Percentiles rank a stretch among this genome's conserved stretches.
phyloP scores from a whole-genome alignment of 1,140 invertebrate species.

The Macrobrachium nipponense region DNA sequence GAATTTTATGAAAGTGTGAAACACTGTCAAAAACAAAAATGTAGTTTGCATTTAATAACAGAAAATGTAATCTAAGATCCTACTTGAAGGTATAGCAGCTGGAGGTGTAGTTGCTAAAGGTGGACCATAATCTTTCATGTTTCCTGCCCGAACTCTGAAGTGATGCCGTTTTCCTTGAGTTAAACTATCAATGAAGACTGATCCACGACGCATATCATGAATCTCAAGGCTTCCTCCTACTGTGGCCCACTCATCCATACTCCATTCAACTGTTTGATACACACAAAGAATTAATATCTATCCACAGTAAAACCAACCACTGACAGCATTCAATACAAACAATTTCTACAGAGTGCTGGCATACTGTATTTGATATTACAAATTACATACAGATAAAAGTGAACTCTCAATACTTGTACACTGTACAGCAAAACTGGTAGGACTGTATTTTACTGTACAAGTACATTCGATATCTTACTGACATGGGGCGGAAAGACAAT shows the following conservation, averaged over 20 bases:
- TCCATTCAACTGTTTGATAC: conserved; percentile 72
- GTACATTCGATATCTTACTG: no score
- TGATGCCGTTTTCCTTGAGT: conserved; percentile 86
- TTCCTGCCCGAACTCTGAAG: conserved; percentile 83
- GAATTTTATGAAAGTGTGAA: no score
- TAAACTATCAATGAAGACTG: conserved; percentile 68
- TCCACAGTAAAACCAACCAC: not conserved
- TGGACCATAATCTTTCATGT: conserved; percentile 91
- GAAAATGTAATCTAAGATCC: conserved; percentile 69
- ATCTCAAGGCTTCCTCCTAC: conserved; percentile 81
- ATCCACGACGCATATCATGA: conserved; percentile 74
- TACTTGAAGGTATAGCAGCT: conserved; percentile 90
- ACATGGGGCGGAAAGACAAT: no score
- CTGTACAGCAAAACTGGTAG: no score
- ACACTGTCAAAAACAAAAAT: no score
- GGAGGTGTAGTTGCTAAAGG: conserved; percentile 80
- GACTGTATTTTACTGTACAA: no score
- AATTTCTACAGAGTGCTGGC: no score
- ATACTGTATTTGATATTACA: no score
- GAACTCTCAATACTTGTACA: no score
- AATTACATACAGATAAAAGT: no score
- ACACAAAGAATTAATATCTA: not conserved
- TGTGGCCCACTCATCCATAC: conserved; percentile 82
- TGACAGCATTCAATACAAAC: no score
- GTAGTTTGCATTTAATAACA: not conserved